Evolutionary conservation across 2,113 vertebrate genomes (phyloP), one percentile per base, ranked within the genome.

Genomic region (Podocnemis expansa): DNA sequence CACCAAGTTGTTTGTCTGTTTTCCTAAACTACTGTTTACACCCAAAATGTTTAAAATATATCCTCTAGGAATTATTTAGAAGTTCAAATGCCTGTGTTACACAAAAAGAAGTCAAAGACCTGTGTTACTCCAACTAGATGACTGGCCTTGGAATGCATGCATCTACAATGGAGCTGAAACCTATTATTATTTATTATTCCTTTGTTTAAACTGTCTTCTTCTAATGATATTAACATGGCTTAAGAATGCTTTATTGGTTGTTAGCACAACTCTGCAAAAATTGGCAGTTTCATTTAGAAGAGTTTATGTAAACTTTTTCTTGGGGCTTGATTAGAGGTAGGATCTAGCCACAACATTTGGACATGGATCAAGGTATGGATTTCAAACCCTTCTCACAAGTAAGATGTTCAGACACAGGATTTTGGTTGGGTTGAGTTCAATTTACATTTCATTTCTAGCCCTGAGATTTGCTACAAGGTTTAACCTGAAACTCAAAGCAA

Each of bases 361-460:
- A 96, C 17, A 17, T 63, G 90, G 60, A 93, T 93, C 86, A 96
- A 96, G 84, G 96, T 56, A 93, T 56, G 92, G 70, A 93, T 90
- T 94, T 94, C 93, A 93, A 56, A 87, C 93, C 95, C 93, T 97
- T 82, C 91, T 93, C 93, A 97, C 89, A 96, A 78, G 94, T 90
- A 75, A 38, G 22, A 19, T 49, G 70, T 89, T 93, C 91, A 92
- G 63, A 76, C 85, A 60, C 8, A 2, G 82, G 89, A 89, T 92
- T 70, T 93, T 92, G 96, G 91, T 95, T 76, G 54, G 51, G 87
- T 88, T 97, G 94, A 96, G 92, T 92, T 91, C 89, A 95, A 95
- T 91, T 60, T 90, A 93, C 78, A 92, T 94, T 95, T 84, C 88
- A 96, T 95, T 95, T 83, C 52, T 60, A 96, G 91, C 84, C 80